Percentiles rank a stretch among this genome's conserved stretches.
These are phyloP conservation scores for Bathynomus jamesi DNA, from an alignment of 1,140 invertebrate genomes.

Conservation along the genomic window DNA sequence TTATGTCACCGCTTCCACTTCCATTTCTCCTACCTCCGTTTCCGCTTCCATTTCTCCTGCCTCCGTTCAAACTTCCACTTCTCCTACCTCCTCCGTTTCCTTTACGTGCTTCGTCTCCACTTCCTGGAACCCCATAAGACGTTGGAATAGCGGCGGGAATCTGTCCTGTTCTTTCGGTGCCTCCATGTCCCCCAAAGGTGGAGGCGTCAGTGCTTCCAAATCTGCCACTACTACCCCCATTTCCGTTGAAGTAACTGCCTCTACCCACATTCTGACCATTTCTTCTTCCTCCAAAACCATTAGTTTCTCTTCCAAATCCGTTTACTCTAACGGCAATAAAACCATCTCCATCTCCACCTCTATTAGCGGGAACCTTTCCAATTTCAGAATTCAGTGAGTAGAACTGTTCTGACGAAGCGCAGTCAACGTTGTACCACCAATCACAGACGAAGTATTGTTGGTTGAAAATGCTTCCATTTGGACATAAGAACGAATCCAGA, in stretches of 20 bases:
- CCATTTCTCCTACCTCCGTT: background rate
- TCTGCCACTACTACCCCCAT: background rate
- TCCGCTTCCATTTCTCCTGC: background rate
- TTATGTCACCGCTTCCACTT: background rate
- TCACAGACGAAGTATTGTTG: slow-evolving; percentile 45
- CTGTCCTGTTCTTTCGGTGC: too few species aligned
- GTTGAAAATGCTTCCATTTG: slow-evolving; percentile 45
- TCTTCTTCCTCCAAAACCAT: background rate
- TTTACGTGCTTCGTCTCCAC: background rate
- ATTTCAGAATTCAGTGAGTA: slow-evolving; percentile 44
- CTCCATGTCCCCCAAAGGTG: too few species aligned
- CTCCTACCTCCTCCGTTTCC: background rate
- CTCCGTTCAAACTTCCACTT: slow-evolving; percentile 3
- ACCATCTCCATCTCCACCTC: slow-evolving; percentile 12
- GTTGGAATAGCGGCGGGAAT: background rate
- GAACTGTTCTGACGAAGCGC: slow-evolving; percentile 40
- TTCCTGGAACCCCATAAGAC: slow-evolving; percentile 2
- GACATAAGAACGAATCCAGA: slow-evolving; percentile 43
- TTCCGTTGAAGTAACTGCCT: background rate
- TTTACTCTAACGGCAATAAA: slow-evolving; percentile 5
- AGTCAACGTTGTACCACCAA: slow-evolving; percentile 43
- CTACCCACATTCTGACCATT: background rate
- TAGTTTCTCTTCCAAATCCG: background rate
- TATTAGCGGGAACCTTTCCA: slow-evolving; percentile 10
- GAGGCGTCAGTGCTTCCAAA: background rate